phyloP scores from a whole-genome alignment of 1,140 invertebrate species.

The Bombus affinis region DNA sequence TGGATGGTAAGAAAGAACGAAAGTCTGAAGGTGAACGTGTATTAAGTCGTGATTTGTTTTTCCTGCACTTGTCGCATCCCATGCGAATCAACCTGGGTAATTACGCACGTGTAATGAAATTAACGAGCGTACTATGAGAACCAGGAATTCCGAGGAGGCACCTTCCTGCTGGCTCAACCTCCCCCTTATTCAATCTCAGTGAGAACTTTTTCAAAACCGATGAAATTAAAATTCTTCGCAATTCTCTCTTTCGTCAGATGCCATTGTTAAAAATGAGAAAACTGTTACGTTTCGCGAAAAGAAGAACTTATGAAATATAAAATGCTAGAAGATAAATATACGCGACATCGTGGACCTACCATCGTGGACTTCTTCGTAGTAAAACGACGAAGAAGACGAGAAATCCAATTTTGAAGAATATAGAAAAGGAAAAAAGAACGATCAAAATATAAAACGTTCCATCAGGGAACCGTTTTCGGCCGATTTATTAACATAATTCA shows the following conservation, averaged over 20 bases:
- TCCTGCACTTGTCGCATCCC: not conserved
- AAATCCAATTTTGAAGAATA: not conserved
- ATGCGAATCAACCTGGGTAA: not conserved
- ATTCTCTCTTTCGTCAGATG: not conserved
- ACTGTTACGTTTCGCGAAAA: no score
- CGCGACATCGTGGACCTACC: no score
- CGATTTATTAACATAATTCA: conserved; percentile 57
- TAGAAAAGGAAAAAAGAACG: not conserved
- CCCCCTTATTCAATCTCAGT: not conserved
- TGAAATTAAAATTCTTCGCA: not conserved
- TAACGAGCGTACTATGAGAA: conserved; percentile 19
- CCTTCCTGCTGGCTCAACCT: no score
- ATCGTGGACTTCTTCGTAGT: no score
- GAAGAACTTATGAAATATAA: not conserved
- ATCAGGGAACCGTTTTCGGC: conserved; percentile 28
- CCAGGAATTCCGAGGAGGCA: not conserved
- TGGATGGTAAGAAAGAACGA: no score
- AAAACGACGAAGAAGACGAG: no score
- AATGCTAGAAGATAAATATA: not conserved
- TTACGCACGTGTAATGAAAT: conserved; percentile 10
- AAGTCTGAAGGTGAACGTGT: not conserved
- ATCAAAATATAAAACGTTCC: not conserved
- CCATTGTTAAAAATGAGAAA: no score
- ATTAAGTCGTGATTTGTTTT: not conserved
- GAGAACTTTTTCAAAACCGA: not conserved